phyloP scores from a whole-genome alignment of 2,888 invertebrate genomes.

The Microdon myrmicae region DNA sequence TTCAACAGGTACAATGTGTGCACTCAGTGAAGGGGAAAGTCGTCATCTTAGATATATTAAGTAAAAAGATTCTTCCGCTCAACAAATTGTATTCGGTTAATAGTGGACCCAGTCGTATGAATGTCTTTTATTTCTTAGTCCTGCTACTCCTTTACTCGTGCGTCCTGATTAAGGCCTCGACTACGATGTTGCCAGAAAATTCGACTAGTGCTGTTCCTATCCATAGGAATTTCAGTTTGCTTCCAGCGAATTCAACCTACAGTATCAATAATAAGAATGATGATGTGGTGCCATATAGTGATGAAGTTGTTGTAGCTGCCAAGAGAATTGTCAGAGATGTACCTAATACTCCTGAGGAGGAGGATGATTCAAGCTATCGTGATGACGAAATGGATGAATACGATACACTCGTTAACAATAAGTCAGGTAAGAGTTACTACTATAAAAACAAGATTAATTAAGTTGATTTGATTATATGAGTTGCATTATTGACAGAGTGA shows the following conservation, averaged over 20 bases:
- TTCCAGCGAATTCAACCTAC: conserved; percentile 8
- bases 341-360: conserved; percentile 64
- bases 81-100: conserved; percentile 32
- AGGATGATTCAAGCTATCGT: conserved; percentile 63
- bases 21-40: conserved; percentile 29
- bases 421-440: conserved; percentile 64
- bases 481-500: no score
- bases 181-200: conserved; percentile 55
- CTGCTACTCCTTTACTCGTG: conserved; percentile 62
- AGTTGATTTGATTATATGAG: no score
- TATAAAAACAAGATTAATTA: no score
- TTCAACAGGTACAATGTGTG: conserved; percentile 26
- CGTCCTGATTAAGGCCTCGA: conserved; percentile 59
- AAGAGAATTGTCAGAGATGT: conserved; percentile 58
- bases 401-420: conserved; percentile 64
- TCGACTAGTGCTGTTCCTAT: conserved; percentile 24
- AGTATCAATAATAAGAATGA: conserved; percentile 26
- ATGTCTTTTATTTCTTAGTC: conserved; percentile 57
- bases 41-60: conserved; percentile 18
- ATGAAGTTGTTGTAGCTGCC: conserved; percentile 14
- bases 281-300: conserved; percentile 22
- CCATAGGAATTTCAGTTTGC: conserved; percentile 19
- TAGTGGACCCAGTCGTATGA: conserved; percentile 14
- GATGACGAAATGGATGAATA: conserved; percentile 65
- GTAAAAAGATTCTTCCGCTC: conserved; percentile 27